Evolutionary conservation across 2,797 vertebrate genomes (phyloP).

Genomic region (Poecilia velifera): DNA sequence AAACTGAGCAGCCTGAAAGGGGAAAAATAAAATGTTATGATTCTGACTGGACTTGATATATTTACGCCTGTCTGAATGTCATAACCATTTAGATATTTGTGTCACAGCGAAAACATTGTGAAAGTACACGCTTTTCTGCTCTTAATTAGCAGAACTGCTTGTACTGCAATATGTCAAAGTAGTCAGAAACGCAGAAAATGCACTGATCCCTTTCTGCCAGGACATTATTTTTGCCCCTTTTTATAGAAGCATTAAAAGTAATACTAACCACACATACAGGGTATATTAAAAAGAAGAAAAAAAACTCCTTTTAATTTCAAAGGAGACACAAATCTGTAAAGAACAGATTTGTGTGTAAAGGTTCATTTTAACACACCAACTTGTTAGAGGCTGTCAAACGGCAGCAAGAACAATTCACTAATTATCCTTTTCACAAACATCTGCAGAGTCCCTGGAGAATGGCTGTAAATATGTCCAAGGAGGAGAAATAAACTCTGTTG

Average conservation of each 20-base stretch:
- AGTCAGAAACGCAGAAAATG: neutral
- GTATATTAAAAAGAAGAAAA: neutral
- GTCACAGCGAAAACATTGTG: neutral
- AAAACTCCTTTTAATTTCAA: neutral
- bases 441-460: neutral
- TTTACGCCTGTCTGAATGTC: neutral
- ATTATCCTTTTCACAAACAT: conserved; percentile 1
- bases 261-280: neutral
- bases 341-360: neutral
- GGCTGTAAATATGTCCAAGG: neutral
- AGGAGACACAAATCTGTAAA: neutral
- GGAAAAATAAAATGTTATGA: neutral
- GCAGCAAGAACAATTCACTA: neutral
- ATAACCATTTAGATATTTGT: neutral
- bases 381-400: neutral
- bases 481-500: neutral
- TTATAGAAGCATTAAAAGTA: neutral
- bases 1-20: neutral
- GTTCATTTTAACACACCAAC: neutral
- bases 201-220: neutral
- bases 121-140: neutral
- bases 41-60: neutral
- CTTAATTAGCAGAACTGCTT: neutral
- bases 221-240: neutral
- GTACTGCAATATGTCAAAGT: neutral